phyloP scores from a whole-genome alignment of 2,888 invertebrate genomes.

The Spodoptera littoralis region DNA sequence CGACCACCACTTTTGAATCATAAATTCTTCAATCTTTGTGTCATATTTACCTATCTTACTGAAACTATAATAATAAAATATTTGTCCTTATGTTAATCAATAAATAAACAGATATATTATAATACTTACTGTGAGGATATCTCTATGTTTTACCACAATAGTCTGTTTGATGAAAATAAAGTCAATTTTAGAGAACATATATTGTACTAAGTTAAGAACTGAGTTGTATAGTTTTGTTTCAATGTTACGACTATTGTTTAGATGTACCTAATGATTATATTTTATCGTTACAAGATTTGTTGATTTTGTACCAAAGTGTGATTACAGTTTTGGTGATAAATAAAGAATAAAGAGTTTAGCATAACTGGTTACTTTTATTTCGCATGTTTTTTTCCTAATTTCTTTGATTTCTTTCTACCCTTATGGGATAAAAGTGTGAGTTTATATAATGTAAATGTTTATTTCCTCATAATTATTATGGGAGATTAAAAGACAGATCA shows the following conservation, averaged over 20 bases:
- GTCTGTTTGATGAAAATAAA: slow-evolving; percentile 62
- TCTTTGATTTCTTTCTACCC: too few species aligned
- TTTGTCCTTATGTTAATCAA: slow-evolving; percentile 38
- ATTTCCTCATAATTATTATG: slow-evolving; percentile 4
- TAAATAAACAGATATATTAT: slow-evolving; percentile 23
- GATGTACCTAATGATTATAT: slow-evolving; percentile 61
- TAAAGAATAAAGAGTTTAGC: slow-evolving; percentile 72
- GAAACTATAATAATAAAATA: slow-evolving; percentile 42
- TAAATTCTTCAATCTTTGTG: slow-evolving; percentile 58
- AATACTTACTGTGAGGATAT: slow-evolving; percentile 10
- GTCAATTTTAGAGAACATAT: slow-evolving; percentile 77
- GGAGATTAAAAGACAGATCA: slow-evolving; percentile 9
- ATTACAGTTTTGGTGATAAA: slow-evolving; percentile 74
- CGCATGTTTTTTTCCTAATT: too few species aligned
- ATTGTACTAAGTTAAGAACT: slow-evolving; percentile 55
- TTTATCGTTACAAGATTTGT: slow-evolving; percentile 71
- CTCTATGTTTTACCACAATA: slow-evolving; percentile 50
- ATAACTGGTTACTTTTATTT: slow-evolving; percentile 39
- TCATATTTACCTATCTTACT: slow-evolving; percentile 55
- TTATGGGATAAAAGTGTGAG: too few species aligned
- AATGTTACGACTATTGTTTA: slow-evolving; percentile 70
- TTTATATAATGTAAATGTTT: neutral
- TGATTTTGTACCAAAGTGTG: slow-evolving; percentile 80
- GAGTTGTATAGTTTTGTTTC: slow-evolving; percentile 58
- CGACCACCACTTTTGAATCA: slow-evolving; percentile 54